phyloP scores from a whole-genome alignment of 2,888 invertebrate genomes.

The Orchestes rusci region DNA sequence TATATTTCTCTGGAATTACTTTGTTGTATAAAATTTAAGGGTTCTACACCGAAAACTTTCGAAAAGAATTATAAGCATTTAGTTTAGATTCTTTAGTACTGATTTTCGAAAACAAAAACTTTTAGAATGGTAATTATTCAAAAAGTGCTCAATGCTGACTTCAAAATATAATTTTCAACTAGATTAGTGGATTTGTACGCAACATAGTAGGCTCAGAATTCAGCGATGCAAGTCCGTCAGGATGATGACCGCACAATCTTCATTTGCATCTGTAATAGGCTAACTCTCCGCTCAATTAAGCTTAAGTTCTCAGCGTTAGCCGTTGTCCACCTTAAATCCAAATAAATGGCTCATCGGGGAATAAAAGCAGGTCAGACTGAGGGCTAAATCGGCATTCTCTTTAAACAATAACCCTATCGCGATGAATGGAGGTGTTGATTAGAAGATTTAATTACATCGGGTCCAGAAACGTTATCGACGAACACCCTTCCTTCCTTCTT shows the following conservation, averaged over 20 bases:
- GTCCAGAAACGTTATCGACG: slow-evolving; percentile 21
- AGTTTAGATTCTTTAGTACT: too few species aligned
- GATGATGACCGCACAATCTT: slow-evolving; percentile 36
- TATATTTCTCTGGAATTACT: too few species aligned
- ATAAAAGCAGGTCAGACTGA: slow-evolving; percentile 30
- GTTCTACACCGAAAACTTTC: too few species aligned
- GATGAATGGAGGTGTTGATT: slow-evolving; percentile 44
- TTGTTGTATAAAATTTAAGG: too few species aligned
- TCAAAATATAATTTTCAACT: too few species aligned
- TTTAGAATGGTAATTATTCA: too few species aligned
- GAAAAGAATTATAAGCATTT: too few species aligned
- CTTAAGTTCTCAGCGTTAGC: slow-evolving; percentile 36
- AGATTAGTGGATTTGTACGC: too few species aligned
- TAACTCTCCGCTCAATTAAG: slow-evolving; percentile 41
- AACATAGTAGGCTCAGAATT: too few species aligned
- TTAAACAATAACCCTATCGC: slow-evolving; percentile 34
- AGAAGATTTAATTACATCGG: slow-evolving; percentile 42
- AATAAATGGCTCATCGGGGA: slow-evolving; percentile 44
- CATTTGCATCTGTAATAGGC: slow-evolving; percentile 44
- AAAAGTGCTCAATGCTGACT: too few species aligned
- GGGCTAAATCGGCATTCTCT: slow-evolving; percentile 32
- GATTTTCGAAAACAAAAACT: too few species aligned
- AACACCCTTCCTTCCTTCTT: slow-evolving; percentile 6
- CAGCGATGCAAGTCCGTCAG: slow-evolving; percentile 38
- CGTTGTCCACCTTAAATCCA: slow-evolving; percentile 44